phyloP scores from a whole-genome alignment of 2,888 invertebrate species.

The Microplitis deprimator region DNA sequence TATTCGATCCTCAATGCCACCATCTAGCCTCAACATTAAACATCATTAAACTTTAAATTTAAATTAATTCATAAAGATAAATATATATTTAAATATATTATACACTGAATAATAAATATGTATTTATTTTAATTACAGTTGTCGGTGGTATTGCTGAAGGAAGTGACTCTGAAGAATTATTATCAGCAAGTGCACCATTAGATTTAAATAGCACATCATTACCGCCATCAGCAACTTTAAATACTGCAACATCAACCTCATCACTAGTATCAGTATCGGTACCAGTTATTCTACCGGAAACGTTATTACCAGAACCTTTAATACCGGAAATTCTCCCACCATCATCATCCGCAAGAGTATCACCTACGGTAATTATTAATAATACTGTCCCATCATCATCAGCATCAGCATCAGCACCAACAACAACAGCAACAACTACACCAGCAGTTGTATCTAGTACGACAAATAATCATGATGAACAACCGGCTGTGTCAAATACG shows the following conservation, averaged over 20 bases:
- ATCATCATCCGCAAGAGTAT: slow-evolving; percentile 53
- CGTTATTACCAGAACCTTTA: slow-evolving; percentile 18
- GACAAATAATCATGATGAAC: slow-evolving; percentile 48
- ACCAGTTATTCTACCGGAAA: slow-evolving; percentile 22
- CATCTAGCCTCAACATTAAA: background rate
- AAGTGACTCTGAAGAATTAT: slow-evolving; percentile 67
- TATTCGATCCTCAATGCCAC: background rate
- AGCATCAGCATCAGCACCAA: slow-evolving; percentile 47
- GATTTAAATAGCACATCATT: slow-evolving; percentile 62
- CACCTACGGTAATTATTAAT: slow-evolving; percentile 54
- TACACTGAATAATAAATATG: background rate
- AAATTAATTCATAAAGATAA: background rate
- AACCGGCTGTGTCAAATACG: slow-evolving; percentile 49
- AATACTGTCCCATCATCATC: slow-evolving; percentile 56
- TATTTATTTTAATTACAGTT: slow-evolving; percentile 55
- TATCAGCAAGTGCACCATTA: slow-evolving; percentile 62
- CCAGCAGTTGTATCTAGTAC: slow-evolving; percentile 51
- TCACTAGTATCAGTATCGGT: background rate
- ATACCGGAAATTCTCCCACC: slow-evolving; percentile 56
- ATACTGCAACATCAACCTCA: background rate
- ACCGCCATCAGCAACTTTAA: slow-evolving; percentile 55
- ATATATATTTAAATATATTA: background rate
- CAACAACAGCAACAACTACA: slow-evolving; percentile 51
- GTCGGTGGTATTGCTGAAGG: slow-evolving; percentile 66
- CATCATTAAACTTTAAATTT: background rate